Conservation (phyloP, 2,797 vertebrate genomes). For the Lepilemur septentrionalis region DNA sequence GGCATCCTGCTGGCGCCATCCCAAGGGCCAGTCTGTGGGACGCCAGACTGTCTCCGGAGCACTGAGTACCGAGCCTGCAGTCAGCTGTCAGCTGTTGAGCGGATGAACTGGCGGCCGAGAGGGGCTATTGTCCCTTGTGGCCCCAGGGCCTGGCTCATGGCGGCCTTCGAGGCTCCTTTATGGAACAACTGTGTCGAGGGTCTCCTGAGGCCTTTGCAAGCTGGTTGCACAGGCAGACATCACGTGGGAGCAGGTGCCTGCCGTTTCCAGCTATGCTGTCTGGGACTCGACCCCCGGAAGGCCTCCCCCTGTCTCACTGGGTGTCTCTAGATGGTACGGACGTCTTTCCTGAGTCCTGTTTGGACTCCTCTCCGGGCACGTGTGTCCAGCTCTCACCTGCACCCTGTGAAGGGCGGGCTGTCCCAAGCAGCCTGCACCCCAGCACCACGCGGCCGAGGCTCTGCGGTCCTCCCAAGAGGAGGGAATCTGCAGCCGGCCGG, state of each 20-base stretch:
- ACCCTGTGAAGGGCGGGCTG: neutral
- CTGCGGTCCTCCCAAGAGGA: neutral
- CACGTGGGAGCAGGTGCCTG: neutral
- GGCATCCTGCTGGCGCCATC: rapidly evolving
- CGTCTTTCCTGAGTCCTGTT: neutral
- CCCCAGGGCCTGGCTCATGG: neutral
- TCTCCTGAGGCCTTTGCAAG: rapidly evolving
- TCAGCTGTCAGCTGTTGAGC: rapidly evolving
- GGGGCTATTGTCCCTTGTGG: rapidly evolving
- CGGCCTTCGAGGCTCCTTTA: neutral
- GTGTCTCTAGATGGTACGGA: neutral
- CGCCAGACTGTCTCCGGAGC: neutral
- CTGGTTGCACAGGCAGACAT: rapidly evolving
- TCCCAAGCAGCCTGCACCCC: neutral
- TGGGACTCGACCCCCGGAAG: neutral
- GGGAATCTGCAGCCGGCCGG: neutral
- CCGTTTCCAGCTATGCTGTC: rapidly evolving
- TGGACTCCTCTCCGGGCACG: neutral
- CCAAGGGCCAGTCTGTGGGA: neutral
- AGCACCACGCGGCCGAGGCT: rapidly evolving
- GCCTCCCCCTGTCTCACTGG: neutral
- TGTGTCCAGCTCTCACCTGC: neutral
- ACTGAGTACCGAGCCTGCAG: rapidly evolving
- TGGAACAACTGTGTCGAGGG: neutral
- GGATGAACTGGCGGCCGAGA: neutral